Evolutionary conservation across 1,140 invertebrate genomes (phyloP), one percentile per base, ranked within the genome.

Genomic region (Drosophila persimilis): DNA sequence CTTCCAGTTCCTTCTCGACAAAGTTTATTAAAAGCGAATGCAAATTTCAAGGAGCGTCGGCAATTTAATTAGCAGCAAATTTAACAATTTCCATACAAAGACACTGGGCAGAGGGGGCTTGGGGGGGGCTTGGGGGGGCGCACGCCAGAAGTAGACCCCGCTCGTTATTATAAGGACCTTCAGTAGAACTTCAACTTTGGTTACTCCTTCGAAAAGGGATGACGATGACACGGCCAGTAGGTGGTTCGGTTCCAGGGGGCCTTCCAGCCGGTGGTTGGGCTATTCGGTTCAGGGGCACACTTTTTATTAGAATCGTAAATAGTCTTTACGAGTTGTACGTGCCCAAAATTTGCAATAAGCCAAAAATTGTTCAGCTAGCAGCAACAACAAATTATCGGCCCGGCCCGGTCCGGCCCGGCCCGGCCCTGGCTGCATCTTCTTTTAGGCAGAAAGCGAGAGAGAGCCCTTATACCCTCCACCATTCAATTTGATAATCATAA

Each of bases 301-400:
- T 88, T 88, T 88, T 88, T 88, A 89, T 88, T 88, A 89, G 78
- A 88, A 83, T 88, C 83, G 83, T 88, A 88, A 88, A 88, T 88
- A 88, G 83, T 88, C 83, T 88, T 88, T 88, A 88, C 79, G 83
- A 83, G 83, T 78, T 78, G 83, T 88, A 88, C 83, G 83, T 88
- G 83, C 75, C 66, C 83, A 88, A 88, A 88, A 88, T 88, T 88
- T 76, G 71, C 83, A 88, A 86, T 86, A 86, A 86, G 83, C 81
- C 73, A 83, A 86, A 66, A 80, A 77, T 73, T 73, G 73, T 76
- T 67, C 58, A 22, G 39, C 46, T 52, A 51, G 8, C n/a, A 39
- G 35, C 78, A 84, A 84, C 65, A 81, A 77, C 78, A 81, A 85
- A 84, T 84, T 84, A 84, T 84, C 80, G 76, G 83, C 53, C 53